A percentile compares a stretch with the other conserved stretches of the same genome.
These are phyloP conservation scores for Lordiphosa mommai DNA, from an alignment of 1,140 invertebrate genomes.

Conservation along the genomic window DNA sequence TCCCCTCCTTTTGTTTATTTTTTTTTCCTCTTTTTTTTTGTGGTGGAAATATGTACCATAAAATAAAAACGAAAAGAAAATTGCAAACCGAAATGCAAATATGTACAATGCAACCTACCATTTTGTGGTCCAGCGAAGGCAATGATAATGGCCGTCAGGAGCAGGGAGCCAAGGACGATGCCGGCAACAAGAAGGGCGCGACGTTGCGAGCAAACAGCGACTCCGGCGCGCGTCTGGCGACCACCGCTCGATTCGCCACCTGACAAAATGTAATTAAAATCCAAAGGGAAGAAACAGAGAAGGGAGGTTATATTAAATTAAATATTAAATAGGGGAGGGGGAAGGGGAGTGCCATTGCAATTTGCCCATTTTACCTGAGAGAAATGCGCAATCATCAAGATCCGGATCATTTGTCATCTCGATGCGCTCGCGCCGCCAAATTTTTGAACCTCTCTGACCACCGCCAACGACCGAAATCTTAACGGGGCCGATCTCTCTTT, in stretches of 20 bases:
- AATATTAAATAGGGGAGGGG: constrained; percentile 20
- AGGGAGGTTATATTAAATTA: constrained; percentile 24
- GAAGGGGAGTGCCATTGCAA: constrained; percentile 24
- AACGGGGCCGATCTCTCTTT: constrained; percentile 79
- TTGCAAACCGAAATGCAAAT: constrained; percentile 46
- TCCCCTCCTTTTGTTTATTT: neutral
- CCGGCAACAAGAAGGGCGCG: constrained; percentile 89
- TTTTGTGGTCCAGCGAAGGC: constrained; percentile 90
- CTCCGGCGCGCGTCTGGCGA: constrained; percentile 87
- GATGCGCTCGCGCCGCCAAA: constrained; percentile 80
- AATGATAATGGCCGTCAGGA: constrained; percentile 91
- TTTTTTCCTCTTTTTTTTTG: neutral
- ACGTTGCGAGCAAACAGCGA: constrained; percentile 92
- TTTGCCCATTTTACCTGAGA: constrained; percentile 85
- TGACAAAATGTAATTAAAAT: constrained; percentile 79
- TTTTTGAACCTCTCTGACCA: constrained; percentile 78
- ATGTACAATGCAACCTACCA: constrained; percentile 68
- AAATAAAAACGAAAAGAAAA: constrained; percentile 30
- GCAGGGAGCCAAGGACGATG: constrained; percentile 88
- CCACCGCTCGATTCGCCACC: constrained; percentile 86
- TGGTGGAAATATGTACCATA: constrained; percentile 19
- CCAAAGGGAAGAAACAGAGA: constrained; percentile 51
- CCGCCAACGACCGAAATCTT: constrained; percentile 80
- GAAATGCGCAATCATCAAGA: constrained; percentile 94
- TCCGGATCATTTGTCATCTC: constrained; percentile 87